A percentile compares a stretch with the other conserved stretches of the same genome.
These are phyloP conservation scores for Acanthiza pusilla DNA, from an alignment of 2,797 vertebrate genomes.

Conservation along the genomic window DNA sequence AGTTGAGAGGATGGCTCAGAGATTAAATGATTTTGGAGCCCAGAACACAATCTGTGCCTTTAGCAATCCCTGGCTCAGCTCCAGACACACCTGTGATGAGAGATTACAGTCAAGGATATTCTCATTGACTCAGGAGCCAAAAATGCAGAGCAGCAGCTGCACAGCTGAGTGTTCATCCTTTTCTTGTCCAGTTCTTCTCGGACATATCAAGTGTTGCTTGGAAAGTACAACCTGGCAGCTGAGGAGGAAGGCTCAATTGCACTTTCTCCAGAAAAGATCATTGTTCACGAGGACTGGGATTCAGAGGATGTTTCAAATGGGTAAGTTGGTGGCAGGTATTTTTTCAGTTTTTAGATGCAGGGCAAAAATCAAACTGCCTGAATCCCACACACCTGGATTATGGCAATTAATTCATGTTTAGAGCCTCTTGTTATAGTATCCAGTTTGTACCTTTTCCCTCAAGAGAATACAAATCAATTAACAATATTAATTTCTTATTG, in stretches of 20 bases:
- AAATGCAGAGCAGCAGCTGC: background rate
- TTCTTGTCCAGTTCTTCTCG: conserved; percentile 61
- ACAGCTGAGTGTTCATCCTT: background rate
- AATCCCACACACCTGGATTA: background rate
- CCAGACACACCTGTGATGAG: background rate
- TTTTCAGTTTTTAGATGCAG: background rate
- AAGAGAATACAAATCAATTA: background rate
- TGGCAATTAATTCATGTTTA: background rate
- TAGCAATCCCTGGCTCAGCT: background rate
- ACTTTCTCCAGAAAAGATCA: conserved; percentile 63
- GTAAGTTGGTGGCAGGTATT: conserved; percentile 5
- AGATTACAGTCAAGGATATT: background rate
- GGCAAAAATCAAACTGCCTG: background rate
- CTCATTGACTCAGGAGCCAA: background rate
- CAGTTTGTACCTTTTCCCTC: background rate
- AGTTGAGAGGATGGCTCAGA: background rate
- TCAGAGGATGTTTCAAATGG: conserved; percentile 18
- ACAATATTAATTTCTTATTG: background rate
- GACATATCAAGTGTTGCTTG: conserved; percentile 79
- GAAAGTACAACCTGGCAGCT: conserved; percentile 78
- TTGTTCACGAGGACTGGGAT: conserved; percentile 82
- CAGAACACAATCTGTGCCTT: background rate
- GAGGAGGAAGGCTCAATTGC: conserved; percentile 66
- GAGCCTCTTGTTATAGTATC: background rate
- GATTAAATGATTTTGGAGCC: background rate